Base-by-base conservation (phyloP, 2,797 vertebrate species). In the Zalophus californianus region DNA sequence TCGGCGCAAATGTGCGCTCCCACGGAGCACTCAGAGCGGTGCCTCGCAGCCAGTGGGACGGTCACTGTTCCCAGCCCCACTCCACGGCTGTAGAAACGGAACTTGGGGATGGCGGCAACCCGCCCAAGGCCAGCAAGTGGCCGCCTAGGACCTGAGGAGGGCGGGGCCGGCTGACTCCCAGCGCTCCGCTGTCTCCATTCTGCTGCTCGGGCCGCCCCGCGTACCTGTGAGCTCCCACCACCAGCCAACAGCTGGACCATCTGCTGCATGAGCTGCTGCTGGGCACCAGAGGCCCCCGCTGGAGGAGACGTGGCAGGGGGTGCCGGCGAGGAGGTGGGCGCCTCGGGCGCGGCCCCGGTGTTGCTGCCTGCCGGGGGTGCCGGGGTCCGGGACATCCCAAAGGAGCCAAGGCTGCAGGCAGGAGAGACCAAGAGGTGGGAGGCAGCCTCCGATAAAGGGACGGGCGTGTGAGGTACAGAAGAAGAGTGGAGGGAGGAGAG, bases 211-310 rank as follows among this genome's bases (percentile, higher is more conserved):
- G 8, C 4, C 54, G 50, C 41, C 70, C 56, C 10, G 1, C 0
- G 4, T 99, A 99, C 99, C 99, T 99, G 99, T 98, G 99, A 98
- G 98, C 95, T 98, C 96, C 99, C 99, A 89, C 99, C 99, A 98
- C 99, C 99, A 9, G 99, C 99, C 97, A 99, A 99, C 98, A 99
- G 99, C 98, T 99, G 99, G 98, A 99, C 99, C 99, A 99, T 99
- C 98, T 99, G 99, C 98, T 99, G 99, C 99, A 99, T 99, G 98
- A 99, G 99, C 98, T 99, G 99, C 99, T 99, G 99, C 80, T 99
- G 99, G 75, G 99, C 98, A 98, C 97, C 98, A 98, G 96, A 97
- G 84, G 99, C 96, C 98, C 99, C 99, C 25, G 99, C 98, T 77
- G 99, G 99, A 92, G 99, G 98, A 94, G 99, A 98, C 29, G 98